Base-by-base conservation (phyloP, 2,888 invertebrate species). In the Slavum lentiscoides region DNA sequence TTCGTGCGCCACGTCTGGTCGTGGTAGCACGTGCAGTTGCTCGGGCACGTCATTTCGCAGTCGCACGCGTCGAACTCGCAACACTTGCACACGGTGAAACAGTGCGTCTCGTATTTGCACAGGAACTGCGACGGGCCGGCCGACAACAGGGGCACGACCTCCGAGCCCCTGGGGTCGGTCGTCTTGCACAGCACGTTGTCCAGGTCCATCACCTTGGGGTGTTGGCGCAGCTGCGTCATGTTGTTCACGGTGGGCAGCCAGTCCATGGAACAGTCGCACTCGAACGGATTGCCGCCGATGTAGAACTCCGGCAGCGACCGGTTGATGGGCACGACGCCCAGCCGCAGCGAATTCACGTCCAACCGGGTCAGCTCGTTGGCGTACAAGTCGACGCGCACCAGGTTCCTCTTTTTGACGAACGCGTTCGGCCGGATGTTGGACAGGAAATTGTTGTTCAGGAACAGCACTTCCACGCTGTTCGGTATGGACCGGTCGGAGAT, bases 21-120 rank as follows among this genome's bases (percentile, higher is more conserved):
- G 87, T 96, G 95, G 88, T 95, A 97, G 87, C 97, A 97, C 84
- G 93, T 92, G 88, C 97, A 97, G 85, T 95, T 95, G 85, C 91
- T 91, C 55, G 97, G 97, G 86, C 97, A 97, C 83, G 94, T 95
- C 94, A 96, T 95, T 88, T 97, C 95, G 88, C 97, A 97, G 87
- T 97, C 97, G 87, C 97, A 97, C 83, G 94, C 94, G 86, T 96
- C 96, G 86, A 95, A 97, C 86, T 96, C 96, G 88, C 97, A 97
- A 88, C 97, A 97, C 86, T 95, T 95, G 87, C 97, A 97, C 74
- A 95, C 90, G 62, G 96, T 94, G 87, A 96, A 96, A 88, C 97
- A 97, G 88, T 96, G 95, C 76, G 93, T 92, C 86, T 94, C 93
- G 88, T 97, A 97, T 85, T 92, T 92, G 88, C 96, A 97, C 85